phyloP scores from a whole-genome alignment of 2,888 invertebrate species.

The Hetaerina titia region DNA sequence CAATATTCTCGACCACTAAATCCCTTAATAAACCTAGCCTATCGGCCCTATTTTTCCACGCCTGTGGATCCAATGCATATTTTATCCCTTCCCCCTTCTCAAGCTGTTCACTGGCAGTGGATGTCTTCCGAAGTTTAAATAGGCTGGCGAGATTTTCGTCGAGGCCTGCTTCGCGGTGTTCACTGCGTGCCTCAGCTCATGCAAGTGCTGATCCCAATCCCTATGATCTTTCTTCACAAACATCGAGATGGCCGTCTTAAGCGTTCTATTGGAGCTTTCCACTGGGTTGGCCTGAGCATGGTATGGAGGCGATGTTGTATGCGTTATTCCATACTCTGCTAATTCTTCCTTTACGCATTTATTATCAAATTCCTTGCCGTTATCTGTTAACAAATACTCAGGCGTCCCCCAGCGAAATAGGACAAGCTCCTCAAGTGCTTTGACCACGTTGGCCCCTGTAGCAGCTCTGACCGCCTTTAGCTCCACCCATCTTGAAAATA shows the following conservation, averaged over 20 bases:
- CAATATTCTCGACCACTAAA: not conserved
- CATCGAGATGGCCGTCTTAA: conserved; percentile 65
- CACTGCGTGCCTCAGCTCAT: conserved; percentile 31
- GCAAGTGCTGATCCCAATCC: conserved; percentile 51
- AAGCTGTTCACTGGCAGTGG: not conserved
- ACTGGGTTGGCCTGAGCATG: conserved; percentile 70
- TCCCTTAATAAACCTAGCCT: not conserved
- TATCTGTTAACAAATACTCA: not conserved
- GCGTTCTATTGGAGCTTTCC: conserved; percentile 68
- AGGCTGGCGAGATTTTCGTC: conserved; percentile 56
- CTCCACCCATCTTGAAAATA: not conserved
- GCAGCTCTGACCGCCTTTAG: not conserved
- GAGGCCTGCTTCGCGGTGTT: conserved; percentile 51
- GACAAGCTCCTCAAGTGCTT: not conserved
- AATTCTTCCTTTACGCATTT: not conserved
- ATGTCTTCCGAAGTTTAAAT: conserved; percentile 55
- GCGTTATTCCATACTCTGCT: not conserved
- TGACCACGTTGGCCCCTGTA: not conserved
- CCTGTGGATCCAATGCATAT: not conserved
- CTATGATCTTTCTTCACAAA: conserved; percentile 52
- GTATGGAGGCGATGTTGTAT: conserved; percentile 69
- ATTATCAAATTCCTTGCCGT: not conserved
- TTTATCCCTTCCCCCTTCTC: not conserved
- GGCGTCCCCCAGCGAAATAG: not conserved
- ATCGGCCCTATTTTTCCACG: not conserved